Conservation (phyloP, 1,140 invertebrate species). For the Megathymus violae region DNA sequence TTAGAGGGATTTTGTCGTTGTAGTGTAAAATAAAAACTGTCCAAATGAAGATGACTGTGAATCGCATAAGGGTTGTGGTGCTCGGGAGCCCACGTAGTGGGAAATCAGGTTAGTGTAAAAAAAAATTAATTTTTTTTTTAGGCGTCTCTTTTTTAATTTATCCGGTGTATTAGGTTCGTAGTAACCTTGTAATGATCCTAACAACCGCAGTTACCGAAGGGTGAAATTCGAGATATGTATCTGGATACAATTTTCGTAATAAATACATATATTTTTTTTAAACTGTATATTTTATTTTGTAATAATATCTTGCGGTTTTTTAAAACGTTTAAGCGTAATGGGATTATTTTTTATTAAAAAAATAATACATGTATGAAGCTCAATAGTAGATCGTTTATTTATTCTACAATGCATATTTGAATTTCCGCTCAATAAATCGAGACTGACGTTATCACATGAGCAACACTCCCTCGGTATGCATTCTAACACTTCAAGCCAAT, state of each 20-base stretch:
- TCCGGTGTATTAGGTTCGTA: conserved; percentile 6
- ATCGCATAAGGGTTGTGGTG: conserved; percentile 88
- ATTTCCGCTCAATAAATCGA: not conserved
- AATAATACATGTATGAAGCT: too few relatives aligned
- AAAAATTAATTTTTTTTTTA: not conserved
- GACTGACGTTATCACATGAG: conserved; percentile 12
- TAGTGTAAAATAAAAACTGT: conserved; percentile 59
- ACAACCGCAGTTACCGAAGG: conserved; percentile 12
- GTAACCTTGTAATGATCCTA: conserved; percentile 12
- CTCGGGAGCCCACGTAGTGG: conserved; percentile 88
- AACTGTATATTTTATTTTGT: too few relatives aligned
- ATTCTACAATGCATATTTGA: not conserved
- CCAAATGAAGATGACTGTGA: conserved; percentile 85
- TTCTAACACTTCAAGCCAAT: conserved; percentile 33
- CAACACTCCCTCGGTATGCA: conserved; percentile 19
- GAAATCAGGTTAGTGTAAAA: conserved; percentile 86
- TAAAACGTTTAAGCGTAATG: too few relatives aligned
- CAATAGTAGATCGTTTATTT: too few relatives aligned
- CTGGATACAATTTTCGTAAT: too few relatives aligned
- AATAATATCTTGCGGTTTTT: too few relatives aligned
- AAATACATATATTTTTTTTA: too few relatives aligned
- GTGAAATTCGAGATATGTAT: conserved; percentile 1
- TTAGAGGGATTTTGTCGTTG: conserved; percentile 49
- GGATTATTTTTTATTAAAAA: too few relatives aligned
- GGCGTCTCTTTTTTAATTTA: conserved; percentile 4